Evolutionary conservation across 2,888 invertebrate genomes (phyloP).

Genomic region (Dastarcus helophoroides): DNA sequence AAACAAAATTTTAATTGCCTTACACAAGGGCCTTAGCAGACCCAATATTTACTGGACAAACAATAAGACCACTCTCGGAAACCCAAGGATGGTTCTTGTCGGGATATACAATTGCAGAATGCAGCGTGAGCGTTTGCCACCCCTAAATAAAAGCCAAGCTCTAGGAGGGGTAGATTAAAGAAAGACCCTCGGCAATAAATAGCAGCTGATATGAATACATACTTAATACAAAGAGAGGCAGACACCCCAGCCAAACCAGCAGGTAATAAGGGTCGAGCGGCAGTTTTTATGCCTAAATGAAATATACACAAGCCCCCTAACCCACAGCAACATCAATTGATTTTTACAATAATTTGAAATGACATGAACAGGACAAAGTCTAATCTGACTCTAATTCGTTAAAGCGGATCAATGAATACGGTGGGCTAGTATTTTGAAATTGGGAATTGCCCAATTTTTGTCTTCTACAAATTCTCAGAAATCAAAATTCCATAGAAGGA

Average conservation of each 20-base stretch:
- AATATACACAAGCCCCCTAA: too few relatives aligned
- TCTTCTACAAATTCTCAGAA: too few relatives aligned
- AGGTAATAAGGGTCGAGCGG: conserved; percentile 3
- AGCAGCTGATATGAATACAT: conserved; percentile 23
- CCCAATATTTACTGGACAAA: conserved; percentile 1
- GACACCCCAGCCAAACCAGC: conserved; percentile 2
- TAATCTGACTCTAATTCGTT: too few relatives aligned
- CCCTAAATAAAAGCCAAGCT: conserved; percentile 13
- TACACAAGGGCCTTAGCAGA: neutral
- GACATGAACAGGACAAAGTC: too few relatives aligned
- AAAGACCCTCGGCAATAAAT: conserved; percentile 13
- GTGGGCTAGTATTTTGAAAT: too few relatives aligned
- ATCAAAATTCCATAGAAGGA: too few relatives aligned
- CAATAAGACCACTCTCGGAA: neutral
- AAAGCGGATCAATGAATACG: too few relatives aligned
- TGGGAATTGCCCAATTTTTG: too few relatives aligned
- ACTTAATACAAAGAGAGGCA: conserved; percentile 1
- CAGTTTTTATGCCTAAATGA: too few relatives aligned
- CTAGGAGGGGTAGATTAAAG: conserved; percentile 4
- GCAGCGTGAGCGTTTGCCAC: conserved; percentile 8
- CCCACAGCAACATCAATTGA: too few relatives aligned
- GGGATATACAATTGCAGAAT: conserved; percentile 7
- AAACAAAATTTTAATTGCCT: too few relatives aligned
- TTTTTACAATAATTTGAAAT: too few relatives aligned
- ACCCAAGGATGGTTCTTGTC: neutral